phyloP scores from a whole-genome alignment of 2,113 vertebrate species.

The Fregetta grallaria region DNA sequence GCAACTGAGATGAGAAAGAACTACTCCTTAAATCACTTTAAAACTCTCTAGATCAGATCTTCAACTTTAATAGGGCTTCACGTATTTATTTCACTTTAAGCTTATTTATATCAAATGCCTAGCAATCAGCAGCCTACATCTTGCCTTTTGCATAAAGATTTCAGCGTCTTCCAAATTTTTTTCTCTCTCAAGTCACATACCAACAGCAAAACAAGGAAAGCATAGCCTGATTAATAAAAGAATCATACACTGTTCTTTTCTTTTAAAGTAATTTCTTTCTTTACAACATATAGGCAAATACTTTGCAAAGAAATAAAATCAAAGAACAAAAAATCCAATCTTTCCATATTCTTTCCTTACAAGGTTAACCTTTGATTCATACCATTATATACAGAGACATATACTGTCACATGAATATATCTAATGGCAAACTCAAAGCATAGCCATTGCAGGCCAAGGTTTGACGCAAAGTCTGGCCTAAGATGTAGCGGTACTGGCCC shows the following conservation, averaged over 20 bases:
- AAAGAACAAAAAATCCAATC: not conserved
- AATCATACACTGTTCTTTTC: not conserved
- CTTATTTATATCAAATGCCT: constrained; percentile 26
- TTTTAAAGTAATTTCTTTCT: not conserved
- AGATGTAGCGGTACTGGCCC: not conserved
- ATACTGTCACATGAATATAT: not conserved
- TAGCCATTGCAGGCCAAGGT: not conserved
- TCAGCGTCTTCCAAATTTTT: not conserved
- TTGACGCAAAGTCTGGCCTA: not conserved
- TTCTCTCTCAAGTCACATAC: not conserved
- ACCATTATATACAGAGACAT: not conserved
- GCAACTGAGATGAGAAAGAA: not conserved
- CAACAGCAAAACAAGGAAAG: not conserved
- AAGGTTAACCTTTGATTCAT: not conserved
- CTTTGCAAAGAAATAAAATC: not conserved
- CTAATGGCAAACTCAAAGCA: not conserved
- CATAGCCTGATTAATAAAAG: not conserved
- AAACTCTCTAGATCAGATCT: constrained; percentile 18
- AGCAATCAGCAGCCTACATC: constrained; percentile 21
- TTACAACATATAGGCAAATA: not conserved
- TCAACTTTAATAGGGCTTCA: constrained; percentile 25
- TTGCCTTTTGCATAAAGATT: constrained; percentile 21
- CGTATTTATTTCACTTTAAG: constrained; percentile 28
- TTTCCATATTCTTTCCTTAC: not conserved
- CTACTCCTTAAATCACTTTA: constrained; percentile 35